Base-by-base conservation (phyloP, 1,140 invertebrate species). In the Pseudomyrmex concolor region DNA sequence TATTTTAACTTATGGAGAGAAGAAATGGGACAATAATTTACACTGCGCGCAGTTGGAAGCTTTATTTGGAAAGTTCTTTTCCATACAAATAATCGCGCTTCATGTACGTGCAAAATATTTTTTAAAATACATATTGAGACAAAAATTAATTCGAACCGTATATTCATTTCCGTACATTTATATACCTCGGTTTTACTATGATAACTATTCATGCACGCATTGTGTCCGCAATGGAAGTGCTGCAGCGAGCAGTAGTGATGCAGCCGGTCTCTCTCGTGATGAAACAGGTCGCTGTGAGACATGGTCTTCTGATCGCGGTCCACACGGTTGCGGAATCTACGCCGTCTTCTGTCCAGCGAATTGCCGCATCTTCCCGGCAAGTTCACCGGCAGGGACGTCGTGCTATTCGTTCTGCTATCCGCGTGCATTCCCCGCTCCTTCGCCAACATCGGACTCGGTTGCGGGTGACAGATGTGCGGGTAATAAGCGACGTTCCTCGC, bases 101-200 rank as follows among this genome's bases (percentile, higher is more conserved):
- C 1, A 22, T 22, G 22, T 22, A 22, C 22, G 22, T 22, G 22
- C 22, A 1, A 22, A 22, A 22, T 22, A 22, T 22, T 22, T 22
- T 22, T 22, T 22, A 1, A 22, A 22, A 1, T 22, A 22, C 2
- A 22, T 22, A 22, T 22, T 22, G 2, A 22, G 22, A 22, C 22
- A 22, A 0, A 22, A 22, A 1, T 22, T 22, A 22, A 22, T 22
- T 22, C 22, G 2, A 22, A 22, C 22, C 22, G 22, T 22, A 1
- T 22, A 22, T 22, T 22, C 22, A 22, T 22, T 22, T 25, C 25
- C 25, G 43, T 62, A 64, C 64, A 63, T 25, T 34, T 51, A 51
- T 90, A 60, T 93, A 93, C 93, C 93, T 94, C 92, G 54, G 89
- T 93, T 71, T 90, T 91, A 67, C 81, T 89, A 89, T 88, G 91